Evolutionary conservation across 2,797 vertebrate genomes (phyloP), one percentile per base, ranked within the genome.

Genomic region (Somateria mollissima): DNA sequence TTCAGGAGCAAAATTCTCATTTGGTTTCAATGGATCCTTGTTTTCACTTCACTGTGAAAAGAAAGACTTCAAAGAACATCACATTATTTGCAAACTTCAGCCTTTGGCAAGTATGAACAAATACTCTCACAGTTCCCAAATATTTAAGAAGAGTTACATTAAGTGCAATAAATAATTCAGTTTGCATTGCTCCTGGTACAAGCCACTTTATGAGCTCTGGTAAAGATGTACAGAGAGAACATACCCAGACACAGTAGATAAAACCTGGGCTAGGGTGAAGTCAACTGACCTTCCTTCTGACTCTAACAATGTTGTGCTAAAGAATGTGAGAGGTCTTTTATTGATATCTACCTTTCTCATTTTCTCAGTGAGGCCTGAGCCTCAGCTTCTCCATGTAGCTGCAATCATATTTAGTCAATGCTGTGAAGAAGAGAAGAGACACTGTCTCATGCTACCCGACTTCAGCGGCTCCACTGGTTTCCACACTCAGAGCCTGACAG

Each of bases 241-340:
- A 0, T 19, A 34, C 15, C 16, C 17, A 25, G 37, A 45, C 24
- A 30, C 17, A 58, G 24, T 0, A 37, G 27, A 24, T 37, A 45
- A 90, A 87, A 69, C 16, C 9, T 10, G 20, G 17, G 19, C 21
- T 56, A 8, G 3, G n/a, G 19, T n/a, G 25, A 62, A 45, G 18
- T 5, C 15, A 88, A 12, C 20, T 51, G 56, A 36, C 21, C n/a
- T 58, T 69, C 25, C 7, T 56, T 71, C 47, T 0, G 0, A 49
- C 67, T 75, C 37, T 65, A 54, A 72, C 16, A 7, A 7, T 34
- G 36, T 14, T 7, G 1, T 20, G 27, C 22, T 57, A 32, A 0
- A 28, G 54, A 84, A 57, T 1, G 3, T 18, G 22, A 74, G 36
- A 58, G 72, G 24, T 10, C 13, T 54, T 79, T 83, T 71, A 54